Base-by-base conservation (phyloP, 1,140 invertebrate species). In the Heliconius eleuchia region DNA sequence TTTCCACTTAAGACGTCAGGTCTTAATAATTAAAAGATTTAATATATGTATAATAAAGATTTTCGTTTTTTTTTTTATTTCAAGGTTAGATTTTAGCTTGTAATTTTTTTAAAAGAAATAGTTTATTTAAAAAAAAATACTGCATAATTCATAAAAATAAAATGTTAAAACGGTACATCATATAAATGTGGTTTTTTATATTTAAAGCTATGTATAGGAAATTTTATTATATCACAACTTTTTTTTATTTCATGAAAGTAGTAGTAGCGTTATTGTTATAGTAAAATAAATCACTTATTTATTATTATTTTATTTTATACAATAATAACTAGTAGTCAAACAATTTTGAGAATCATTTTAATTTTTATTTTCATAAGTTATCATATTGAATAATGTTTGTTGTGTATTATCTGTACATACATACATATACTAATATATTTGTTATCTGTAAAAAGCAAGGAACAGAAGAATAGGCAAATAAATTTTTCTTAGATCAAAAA, bases 141-240 rank as follows among this genome's bases (percentile, higher is more conserved):
- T 57, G n/a, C 50, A 52, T 52, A 57, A 3, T 66, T 30, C 3
- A 66, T 27, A 66, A 66, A 57, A 66, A 66, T 0, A 66, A 66
- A 30, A 9, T 60, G 60, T 66, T 66, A 3, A 60, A 60, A 23
- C n/a, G 19, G n/a, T 60, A 27, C 8, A 60, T 9, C 8, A 11
- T 60, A 60, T 23, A 60, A 60, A 60, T 11, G 57, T 46, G 9
- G 9, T 60, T 60, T 66, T 66, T 66, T 11, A 66, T 66, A 27
- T 66, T 27, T 66, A 66, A 66, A 66, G 60, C 60, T 66, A 66
- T 66, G 60, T 30, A 30, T 66, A 66, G 60, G 60, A 66, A 66
- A 66, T 27, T 66, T 66, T 66, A 66, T 30, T 66, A 16, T 66
- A 66, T 66, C 60, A 66, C 60, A 66, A 66, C n/a, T 66, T 66